Evolutionary conservation across 2,113 vertebrate species (phyloP), one percentile per base, ranked within the genome.

Genomic region (Pomatostomus ruficeps): DNA sequence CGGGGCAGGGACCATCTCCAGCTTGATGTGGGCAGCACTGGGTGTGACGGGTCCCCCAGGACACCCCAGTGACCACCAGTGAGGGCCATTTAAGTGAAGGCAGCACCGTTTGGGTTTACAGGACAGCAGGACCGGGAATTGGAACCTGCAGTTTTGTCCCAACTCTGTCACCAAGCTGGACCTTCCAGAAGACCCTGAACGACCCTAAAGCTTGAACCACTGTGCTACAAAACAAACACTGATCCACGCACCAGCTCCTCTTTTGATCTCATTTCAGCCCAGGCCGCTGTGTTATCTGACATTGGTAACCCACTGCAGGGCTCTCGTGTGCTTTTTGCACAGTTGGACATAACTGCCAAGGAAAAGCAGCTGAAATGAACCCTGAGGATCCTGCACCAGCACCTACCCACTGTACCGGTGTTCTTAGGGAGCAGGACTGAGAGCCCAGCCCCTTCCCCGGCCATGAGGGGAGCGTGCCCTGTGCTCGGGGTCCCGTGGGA

Each of bases 271-370:
- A 12, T 14, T 59, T 62, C 76, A 87, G 76, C 73, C 61, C 73
- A 22, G 62, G 75, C 51, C 0, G 0, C 13, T 26, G 5, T 0
- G 0, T 3, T n/a, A 16, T 51, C 36, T 46, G 61, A 21, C 6
- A 10, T 40, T 17, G 43, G 48, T 48, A 49, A 65, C 45, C 36
- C 68, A 29, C 6, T 5, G 36, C 33, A 33, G 42, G 33, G 28
- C 76, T 57, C n/a, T 14, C 2, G 14, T 7, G 0, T 40, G 48
- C 2, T 75, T 86, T 72, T 55, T 59, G 52, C 17, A 13, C 0
- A 51, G 59, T 0, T 51, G 55, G 59, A 40, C 25, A 66, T 55
- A 67, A 58, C 0, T 70, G 26, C 33, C 21, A 14, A 63, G 65
- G 70, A 48, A 86, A 95, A 91, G 59, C 43, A 35, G 29, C 29